Evolutionary conservation across 1,140 invertebrate species (phyloP), one percentile per base, ranked within the genome.

Genomic region (Aphelinus atriplicis): DNA sequence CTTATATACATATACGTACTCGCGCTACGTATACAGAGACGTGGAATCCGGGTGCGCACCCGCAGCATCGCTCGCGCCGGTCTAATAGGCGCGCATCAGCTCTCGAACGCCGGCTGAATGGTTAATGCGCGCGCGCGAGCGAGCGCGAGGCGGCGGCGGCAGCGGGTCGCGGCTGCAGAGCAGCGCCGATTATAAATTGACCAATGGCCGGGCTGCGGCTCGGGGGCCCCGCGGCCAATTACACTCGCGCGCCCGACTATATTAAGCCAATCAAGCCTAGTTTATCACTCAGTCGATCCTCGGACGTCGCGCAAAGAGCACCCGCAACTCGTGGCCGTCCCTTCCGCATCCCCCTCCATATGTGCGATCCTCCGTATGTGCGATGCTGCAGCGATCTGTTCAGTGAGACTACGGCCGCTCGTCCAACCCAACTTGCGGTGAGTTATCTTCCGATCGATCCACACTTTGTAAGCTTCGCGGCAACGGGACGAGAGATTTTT

Each of bases 191-290:
- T 53, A 53, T 88, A 87, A 88, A 88, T 88, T 88, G 86, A 84
- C 87, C 87, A 88, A 88, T 88, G 51, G 9, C 4, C 51, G 51
- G 4, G 9, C 51, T 26, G 26, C 26, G 26, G 26, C 84, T 81
- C 84, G 84, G 78, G 79, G 81, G 82, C 26, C 82, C 82, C 84
- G 81, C 82, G 80, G 80, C 85, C 86, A 88, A 88, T 88, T 88
- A 86, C 84, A 82, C 81, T 82, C 82, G 82, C 79, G 81, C 81
- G 81, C 67, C 81, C 76, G 78, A 84, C 86, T 88, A 88, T 88
- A 88, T 88, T 85, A 88, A 88, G 83, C 84, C 87, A 88, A 88
- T 88, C 87, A 88, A 87, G 84, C 81, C 83, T 83, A 86, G 83
- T 86, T 88, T 88, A 88, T 85, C 86, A 84, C 82, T 85, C 86